phyloP scores from a whole-genome alignment of 2,113 vertebrate species.

The Sapajus apella region DNA sequence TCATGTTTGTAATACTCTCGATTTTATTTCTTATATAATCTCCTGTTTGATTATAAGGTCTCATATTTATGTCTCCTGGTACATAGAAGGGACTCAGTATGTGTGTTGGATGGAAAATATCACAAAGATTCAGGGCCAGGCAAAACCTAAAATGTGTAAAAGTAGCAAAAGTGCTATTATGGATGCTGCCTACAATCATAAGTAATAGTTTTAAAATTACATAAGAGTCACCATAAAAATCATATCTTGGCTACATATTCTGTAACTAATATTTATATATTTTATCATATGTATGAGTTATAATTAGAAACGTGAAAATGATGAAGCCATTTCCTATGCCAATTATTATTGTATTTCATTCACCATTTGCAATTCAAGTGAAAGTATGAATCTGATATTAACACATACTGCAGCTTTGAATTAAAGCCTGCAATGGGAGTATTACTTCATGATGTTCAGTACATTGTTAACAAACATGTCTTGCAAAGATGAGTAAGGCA shows the following conservation, averaged over 20 bases:
- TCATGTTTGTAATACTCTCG: background rate
- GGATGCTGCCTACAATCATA: background rate
- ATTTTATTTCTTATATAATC: background rate
- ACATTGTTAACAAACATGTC: background rate
- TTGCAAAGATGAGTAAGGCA: background rate
- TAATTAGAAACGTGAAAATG: slow-evolving; percentile 2
- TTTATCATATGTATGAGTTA: background rate
- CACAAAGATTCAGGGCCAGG: background rate
- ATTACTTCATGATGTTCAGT: background rate
- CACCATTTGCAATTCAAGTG: slow-evolving; percentile 6
- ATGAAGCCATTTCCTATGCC: background rate
- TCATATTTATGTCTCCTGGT: background rate
- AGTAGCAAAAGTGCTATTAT: background rate
- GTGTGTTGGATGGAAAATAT: background rate
- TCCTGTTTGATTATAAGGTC: background rate
- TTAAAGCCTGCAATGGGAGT: background rate
- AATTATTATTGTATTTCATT: background rate
- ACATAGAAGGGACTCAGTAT: background rate
- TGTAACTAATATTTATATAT: background rate
- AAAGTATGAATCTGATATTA: background rate
- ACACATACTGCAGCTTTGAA: background rate
- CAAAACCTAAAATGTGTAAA: slow-evolving; percentile 25
- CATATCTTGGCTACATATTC: background rate
- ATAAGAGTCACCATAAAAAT: background rate
- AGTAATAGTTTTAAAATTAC: background rate